phyloP scores from a whole-genome alignment of 2,797 vertebrate genomes.

The Chromobotia macracanthus region DNA sequence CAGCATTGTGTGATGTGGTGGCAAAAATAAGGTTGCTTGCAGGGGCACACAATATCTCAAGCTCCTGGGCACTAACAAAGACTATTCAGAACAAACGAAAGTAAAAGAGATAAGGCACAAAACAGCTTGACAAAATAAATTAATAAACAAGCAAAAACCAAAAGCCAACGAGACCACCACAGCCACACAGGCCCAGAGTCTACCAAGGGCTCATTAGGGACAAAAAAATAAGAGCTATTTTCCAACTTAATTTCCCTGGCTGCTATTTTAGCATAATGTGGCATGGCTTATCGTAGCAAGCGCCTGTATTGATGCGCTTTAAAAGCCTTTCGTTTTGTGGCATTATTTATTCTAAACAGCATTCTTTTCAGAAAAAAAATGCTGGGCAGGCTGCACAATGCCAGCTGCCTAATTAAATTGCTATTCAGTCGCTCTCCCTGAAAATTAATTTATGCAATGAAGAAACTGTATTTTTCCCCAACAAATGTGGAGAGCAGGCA shows the following conservation, averaged over 20 bases:
- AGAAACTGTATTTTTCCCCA: slow-evolving; percentile 49
- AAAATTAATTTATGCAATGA: slow-evolving; percentile 74
- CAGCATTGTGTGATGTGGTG: neutral
- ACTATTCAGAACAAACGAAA: neutral
- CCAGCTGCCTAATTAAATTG: slow-evolving; percentile 71
- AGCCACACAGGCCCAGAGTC: neutral
- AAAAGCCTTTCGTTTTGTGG: slow-evolving; percentile 71
- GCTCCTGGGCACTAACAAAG: neutral
- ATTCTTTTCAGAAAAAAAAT: slow-evolving; percentile 59
- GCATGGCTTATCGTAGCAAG: slow-evolving; percentile 55
- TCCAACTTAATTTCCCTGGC: slow-evolving; percentile 74
- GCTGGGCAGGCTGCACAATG: slow-evolving; percentile 67
- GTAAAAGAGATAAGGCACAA: neutral
- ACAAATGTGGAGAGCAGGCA: slow-evolving; percentile 67
- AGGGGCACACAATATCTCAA: no score
- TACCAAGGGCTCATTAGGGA: slow-evolving; percentile 66
- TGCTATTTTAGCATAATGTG: slow-evolving; percentile 67
- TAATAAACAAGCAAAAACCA: neutral
- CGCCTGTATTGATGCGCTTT: slow-evolving; percentile 66
- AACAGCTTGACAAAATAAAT: no score
- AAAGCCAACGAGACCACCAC: neutral
- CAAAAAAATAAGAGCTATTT: slow-evolving; percentile 66
- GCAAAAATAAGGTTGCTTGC: neutral
- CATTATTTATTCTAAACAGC: slow-evolving; percentile 77
- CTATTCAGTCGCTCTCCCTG: slow-evolving; percentile 65